Evolutionary conservation across 2,113 vertebrate species (phyloP), one percentile per base, ranked within the genome.

Genomic region (Tenrec ecaudatus): DNA sequence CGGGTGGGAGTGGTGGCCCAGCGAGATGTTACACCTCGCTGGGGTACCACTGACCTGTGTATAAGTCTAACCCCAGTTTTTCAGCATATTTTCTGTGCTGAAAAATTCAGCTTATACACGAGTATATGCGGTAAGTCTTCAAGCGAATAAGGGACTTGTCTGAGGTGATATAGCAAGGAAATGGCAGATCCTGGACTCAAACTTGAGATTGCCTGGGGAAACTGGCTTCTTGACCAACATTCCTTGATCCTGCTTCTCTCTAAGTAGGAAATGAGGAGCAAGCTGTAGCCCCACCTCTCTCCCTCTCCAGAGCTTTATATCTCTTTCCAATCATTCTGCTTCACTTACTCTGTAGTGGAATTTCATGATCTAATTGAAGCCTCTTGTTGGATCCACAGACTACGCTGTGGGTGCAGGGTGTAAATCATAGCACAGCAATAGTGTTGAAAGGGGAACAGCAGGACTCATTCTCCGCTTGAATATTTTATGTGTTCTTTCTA

Each of bases 401-500:
- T 62, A 71, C 23, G 23, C 73, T 78, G 68, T 78, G 60, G 33
- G 89, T 87, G 81, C 84, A 73, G 92, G 90, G 40, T 40, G 92
- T 92, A 92, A 96, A 95, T 97, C 93, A 38, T 31, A 77, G 92
- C 86, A 88, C 79, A 91, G 93, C 95, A 95, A 96, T 86, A 94
- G 93, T 91, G 77, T 76, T 66, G 36, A 95, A 60, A 1, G 4
- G 94, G 86, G 69, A 86, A 92, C 91, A 94, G 94, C 93, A 90
- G 84, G 91, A 53, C 93, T 94, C 82, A 71, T 73, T 19, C 3
- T 86, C 22, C 1, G 76, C 79, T 94, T 94, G 90, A 91, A 85
- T 96, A 90, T 90, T 96, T 94, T 95, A 92, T 95, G 82, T 60
- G n/a, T 89, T 89, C 69, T 95, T 84, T 95, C 76, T 47, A 85